Evolutionary conservation across 2,888 invertebrate species (phyloP), one percentile per base, ranked within the genome.

Genomic region (Ophion ellenae): DNA sequence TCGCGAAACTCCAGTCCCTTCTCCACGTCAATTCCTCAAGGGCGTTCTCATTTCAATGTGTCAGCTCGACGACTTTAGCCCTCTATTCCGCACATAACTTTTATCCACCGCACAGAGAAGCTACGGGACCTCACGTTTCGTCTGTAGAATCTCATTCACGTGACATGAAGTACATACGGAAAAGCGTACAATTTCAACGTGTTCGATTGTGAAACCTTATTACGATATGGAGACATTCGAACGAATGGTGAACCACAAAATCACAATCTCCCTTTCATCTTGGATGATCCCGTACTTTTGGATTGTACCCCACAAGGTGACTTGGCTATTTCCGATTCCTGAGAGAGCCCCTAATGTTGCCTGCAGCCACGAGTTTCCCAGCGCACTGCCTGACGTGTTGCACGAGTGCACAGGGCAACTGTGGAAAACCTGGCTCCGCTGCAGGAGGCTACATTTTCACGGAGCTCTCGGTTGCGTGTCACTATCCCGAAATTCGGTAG

Each of bases 21-120:
- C 61, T 45, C 53, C 73, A 63, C 61, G 71, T 73, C 81, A 57
- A 84, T 81, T 76, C 80, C 67, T 20, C 81, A 69, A 77, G 84
- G 79, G 40, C 69, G 61, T 20, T 73, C 78, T 79, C 83, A 32
- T 83, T 78, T 83, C 63, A 28, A 75, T 59, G 61, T 47, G 63
- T 63, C 28, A 67, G 63, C 67, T 69, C 74, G 20, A 47, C 81
- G 75, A 84, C 75, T 78, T 45, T 77, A 11, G 17, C 40, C 59
- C 40, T 7, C 53, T 74, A 11, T 36, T 40, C 63, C 63, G 24
- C 67, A 28, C 66, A 20, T 14, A n/a, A 57, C 40, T 66, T 57
- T 73, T 80, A 61, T 70, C 17, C 7, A 9, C 32, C 32, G 7
- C 45, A 9, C 10, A 47, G 47, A 70, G 63, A 14, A 32, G n/a